Evolutionary conservation across 2,113 vertebrate genomes (phyloP).

Genomic region (Sitta europaea): DNA sequence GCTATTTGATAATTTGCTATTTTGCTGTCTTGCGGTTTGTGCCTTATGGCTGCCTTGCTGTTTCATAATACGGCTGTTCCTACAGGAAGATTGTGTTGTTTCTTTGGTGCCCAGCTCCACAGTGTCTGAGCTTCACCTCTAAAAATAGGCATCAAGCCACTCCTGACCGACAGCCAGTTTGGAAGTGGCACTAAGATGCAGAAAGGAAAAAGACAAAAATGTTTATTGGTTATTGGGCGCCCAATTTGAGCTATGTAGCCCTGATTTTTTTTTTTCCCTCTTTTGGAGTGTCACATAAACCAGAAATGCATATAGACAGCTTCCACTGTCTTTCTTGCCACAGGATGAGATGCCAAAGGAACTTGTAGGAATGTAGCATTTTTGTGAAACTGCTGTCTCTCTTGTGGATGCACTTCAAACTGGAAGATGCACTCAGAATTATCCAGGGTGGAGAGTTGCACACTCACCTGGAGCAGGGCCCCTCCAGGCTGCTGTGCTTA

Average conservation of each 20-base stretch:
- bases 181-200: background rate
- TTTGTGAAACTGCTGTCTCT: background rate
- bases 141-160: background rate
- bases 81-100: background rate
- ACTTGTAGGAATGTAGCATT: background rate
- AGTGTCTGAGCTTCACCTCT: background rate
- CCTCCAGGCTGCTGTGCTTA: background rate
- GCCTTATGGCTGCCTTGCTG: constrained; percentile 8
- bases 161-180: background rate
- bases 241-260: background rate
- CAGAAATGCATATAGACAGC: background rate
- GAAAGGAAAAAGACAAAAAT: background rate
- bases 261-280: background rate
- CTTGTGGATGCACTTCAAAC: background rate
- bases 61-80: background rate
- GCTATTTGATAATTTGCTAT: constrained; percentile 41
- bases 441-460: background rate
- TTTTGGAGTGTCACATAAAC: background rate
- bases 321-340: background rate
- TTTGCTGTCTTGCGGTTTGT: background rate
- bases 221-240: background rate
- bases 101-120: background rate
- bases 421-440: background rate
- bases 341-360: background rate
- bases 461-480: background rate